A percentile compares a stretch with the other conserved stretches of the same genome.
Conservation (phyloP, 2,797 vertebrate genomes). For the Aselliscus stoliczkanus region DNA sequence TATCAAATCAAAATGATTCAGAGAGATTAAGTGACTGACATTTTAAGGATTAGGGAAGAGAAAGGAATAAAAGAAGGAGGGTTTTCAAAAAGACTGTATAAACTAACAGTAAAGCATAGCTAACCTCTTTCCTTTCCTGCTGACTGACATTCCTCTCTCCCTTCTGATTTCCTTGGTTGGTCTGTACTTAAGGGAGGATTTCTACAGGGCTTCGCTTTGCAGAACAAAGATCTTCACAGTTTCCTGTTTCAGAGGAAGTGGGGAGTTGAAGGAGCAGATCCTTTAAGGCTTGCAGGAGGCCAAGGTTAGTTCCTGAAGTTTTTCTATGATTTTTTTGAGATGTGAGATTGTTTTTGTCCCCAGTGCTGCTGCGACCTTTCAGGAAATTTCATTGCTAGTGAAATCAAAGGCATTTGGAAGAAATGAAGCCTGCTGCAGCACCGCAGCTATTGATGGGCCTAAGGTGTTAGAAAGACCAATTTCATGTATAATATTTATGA, state of each 20-base stretch:
- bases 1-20: background rate
- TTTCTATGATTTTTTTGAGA: conserved; percentile 32
- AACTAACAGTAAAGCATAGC: background rate
- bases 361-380: background rate
- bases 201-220: background rate
- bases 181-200: background rate
- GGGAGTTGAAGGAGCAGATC: background rate
- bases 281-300: background rate
- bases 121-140: background rate
- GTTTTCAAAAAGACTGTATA: background rate
- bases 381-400: background rate
- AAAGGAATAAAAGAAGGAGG: background rate
- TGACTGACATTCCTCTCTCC: background rate
- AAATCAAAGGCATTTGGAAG: background rate
- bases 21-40: background rate
- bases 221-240: background rate
- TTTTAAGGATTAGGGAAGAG: background rate
- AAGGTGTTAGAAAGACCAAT: background rate
- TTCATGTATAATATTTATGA: background rate
- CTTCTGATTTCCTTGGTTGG: background rate
- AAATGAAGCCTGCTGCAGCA: background rate
- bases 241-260: background rate
- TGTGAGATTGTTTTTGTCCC: background rate
- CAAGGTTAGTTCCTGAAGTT: background rate
- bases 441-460: background rate